Evolutionary conservation across 2,888 invertebrate genomes (phyloP), one percentile per base, ranked within the genome.

Genomic region (Luperina nickerlii): DNA sequence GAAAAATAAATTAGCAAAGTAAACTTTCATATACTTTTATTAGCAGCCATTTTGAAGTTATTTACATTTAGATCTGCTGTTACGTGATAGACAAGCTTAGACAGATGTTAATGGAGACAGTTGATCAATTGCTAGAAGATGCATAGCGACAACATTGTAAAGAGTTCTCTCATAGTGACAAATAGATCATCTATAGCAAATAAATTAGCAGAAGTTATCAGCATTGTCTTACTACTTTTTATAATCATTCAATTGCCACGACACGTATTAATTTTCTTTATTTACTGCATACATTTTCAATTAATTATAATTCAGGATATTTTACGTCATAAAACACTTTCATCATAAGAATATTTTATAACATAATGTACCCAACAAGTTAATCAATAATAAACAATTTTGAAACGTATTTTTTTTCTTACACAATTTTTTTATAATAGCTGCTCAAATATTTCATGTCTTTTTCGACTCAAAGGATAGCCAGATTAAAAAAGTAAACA

Each of bases 1-100:
- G 90, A 94, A 96, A 95, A 94, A 95, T 87, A 95, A 95, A 91
- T 90, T 92, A 94, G 97, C 96, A 96, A 96, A 95, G 87, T 91
- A 95, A 95, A 94, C 81, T 91, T 90, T 90, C 89, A 92, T 87
- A 94, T 88, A 91, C 89, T 91, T 87, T 84, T 84, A 87, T 91
- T 91, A 91, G 92, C 94, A 94, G 93, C 94, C 93, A 94, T 75
- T 90, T 89, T 89, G 87, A 90, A 91, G 86, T 91, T 95, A 95
- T 96, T 87, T 95, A 96, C 95, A 95, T 82, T 79, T 86, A 91
- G 76, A 83, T 88, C 91, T 93, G 94, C 92, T 90, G 81, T 90
- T 87, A 88, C 87, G 89, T 87, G 88, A 93, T 87, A 92, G 92
- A 92, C 86, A 95, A 96, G 95, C 95, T 93, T 88, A 92, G 91